Conservation (phyloP, 2,888 invertebrate genomes). For the Boloria euphrosyne region DNA sequence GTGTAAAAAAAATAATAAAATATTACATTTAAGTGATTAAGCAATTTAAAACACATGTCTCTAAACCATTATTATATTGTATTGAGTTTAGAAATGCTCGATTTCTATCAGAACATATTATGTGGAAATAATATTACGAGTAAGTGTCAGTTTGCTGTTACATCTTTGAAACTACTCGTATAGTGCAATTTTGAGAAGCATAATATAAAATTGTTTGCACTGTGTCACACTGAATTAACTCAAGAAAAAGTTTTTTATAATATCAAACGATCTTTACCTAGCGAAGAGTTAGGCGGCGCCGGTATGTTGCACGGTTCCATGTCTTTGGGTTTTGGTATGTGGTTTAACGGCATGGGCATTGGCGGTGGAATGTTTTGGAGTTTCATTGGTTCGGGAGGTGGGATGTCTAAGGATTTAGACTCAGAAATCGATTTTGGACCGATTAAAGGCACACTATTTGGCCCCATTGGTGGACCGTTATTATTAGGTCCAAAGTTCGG, state of each 20-base stretch:
- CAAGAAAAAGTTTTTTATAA: conserved; percentile 19
- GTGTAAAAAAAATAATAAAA: too few species aligned
- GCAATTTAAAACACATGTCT: too few species aligned
- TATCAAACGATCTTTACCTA: conserved; percentile 55
- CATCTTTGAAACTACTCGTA: too few species aligned
- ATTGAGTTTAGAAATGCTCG: too few species aligned
- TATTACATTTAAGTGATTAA: too few species aligned
- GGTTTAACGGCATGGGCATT: conserved; percentile 81
- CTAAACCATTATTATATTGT: too few species aligned
- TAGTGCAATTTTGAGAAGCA: too few species aligned
- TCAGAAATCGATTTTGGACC: conserved; percentile 54
- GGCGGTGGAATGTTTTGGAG: conserved; percentile 84
- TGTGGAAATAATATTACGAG: too few species aligned
- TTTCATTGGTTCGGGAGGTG: conserved; percentile 78
- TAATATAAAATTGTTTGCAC: neutral
- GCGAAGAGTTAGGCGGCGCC: conserved; percentile 60
- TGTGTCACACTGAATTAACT: conserved; percentile 3
- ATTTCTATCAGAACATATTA: too few species aligned
- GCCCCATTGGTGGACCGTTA: conserved; percentile 47
- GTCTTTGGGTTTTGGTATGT: conserved; percentile 84
- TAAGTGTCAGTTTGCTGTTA: too few species aligned
- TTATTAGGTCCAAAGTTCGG: conserved; percentile 27
- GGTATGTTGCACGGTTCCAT: conserved; percentile 83
- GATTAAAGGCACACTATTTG: conserved; percentile 57
- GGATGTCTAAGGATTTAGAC: conserved; percentile 54